Conservation (phyloP, 1,140 invertebrate genomes). For the Tyrophagus putrescentiae region DNA sequence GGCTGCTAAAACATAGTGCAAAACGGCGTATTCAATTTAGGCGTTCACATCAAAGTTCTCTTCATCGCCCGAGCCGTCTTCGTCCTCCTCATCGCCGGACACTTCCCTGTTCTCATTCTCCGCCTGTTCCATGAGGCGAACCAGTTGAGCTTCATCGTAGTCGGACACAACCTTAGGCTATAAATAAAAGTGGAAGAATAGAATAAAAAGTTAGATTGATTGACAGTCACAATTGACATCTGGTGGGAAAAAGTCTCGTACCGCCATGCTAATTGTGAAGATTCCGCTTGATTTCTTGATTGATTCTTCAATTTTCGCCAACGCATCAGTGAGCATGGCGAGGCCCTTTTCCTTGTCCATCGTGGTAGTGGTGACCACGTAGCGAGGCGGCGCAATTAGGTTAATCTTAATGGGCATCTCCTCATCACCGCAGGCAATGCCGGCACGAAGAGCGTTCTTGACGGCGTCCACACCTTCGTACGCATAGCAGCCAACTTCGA, state of each 20-base stretch:
- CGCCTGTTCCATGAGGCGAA: conserved; percentile 76
- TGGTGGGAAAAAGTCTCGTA: conserved; percentile 36
- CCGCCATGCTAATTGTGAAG: conserved; percentile 86
- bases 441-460: conserved; percentile 76
- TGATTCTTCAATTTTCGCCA: conserved; percentile 66
- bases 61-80: conserved; percentile 40
- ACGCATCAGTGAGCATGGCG: conserved; percentile 68
- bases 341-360: conserved; percentile 87
- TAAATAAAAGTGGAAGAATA: too few species aligned
- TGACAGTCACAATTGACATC: conserved; percentile 11
- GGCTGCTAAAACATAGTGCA: too few species aligned
- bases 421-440: conserved; percentile 76
- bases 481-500: conserved; percentile 95
- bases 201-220: conserved; percentile 27
- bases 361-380: conserved; percentile 96
- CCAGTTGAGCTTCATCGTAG: conserved; percentile 86
- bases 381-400: conserved; percentile 91
- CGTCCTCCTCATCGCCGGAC: conserved; percentile 51
- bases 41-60: conserved; percentile 9
- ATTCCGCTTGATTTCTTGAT: conserved; percentile 73
- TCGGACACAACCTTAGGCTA: conserved; percentile 96
- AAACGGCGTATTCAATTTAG: too few species aligned
- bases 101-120: conserved; percentile 89
- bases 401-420: conserved; percentile 96
- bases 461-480: conserved; percentile 96